A percentile compares a stretch with the other conserved stretches of the same genome.
These are phyloP conservation scores for Molossus molossus DNA, from an alignment of 2,797 vertebrate genomes.

Conservation along the genomic window DNA sequence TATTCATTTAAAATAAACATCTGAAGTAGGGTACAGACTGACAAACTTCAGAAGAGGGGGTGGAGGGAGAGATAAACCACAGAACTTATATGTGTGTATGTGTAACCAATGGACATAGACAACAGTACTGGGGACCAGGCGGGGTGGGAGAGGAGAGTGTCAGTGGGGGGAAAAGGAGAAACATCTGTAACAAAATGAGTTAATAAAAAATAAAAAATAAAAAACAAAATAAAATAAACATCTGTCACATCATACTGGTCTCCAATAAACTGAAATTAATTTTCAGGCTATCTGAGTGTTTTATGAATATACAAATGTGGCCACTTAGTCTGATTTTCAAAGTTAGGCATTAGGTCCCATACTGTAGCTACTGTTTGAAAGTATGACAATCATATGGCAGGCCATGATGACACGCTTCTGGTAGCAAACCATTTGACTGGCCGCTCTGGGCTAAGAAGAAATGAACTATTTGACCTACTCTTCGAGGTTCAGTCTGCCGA, in stretches of 20 bases:
- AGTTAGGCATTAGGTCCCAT: neutral
- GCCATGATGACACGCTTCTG: neutral
- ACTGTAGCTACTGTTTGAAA: neutral
- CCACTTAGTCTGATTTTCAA: neutral
- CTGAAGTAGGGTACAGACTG: neutral
- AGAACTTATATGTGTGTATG: too few relatives aligned
- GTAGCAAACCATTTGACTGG: neutral
- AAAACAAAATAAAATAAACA: neutral
- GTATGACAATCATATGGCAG: neutral
- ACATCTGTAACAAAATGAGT: too few relatives aligned
- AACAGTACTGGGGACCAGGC: too few relatives aligned
- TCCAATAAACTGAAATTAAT: neutral
- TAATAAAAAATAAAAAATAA: too few relatives aligned
- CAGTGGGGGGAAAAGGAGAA: too few relatives aligned
- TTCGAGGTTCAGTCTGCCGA: neutral
- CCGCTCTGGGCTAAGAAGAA: neutral
- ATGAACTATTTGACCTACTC: neutral
- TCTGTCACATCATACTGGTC: neutral
- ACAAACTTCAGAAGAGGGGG: too few relatives aligned
- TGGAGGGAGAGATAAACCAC: too few relatives aligned
- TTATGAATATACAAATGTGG: neutral
- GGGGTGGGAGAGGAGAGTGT: too few relatives aligned
- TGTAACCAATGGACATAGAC: too few relatives aligned
- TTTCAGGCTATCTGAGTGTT: neutral
- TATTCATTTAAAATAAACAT: slow-evolving; percentile 10